Percentiles rank a stretch among this genome's conserved stretches.
Evolutionary conservation across 1,140 invertebrate genomes (phyloP).

Genomic region (Drosophila varians): DNA sequence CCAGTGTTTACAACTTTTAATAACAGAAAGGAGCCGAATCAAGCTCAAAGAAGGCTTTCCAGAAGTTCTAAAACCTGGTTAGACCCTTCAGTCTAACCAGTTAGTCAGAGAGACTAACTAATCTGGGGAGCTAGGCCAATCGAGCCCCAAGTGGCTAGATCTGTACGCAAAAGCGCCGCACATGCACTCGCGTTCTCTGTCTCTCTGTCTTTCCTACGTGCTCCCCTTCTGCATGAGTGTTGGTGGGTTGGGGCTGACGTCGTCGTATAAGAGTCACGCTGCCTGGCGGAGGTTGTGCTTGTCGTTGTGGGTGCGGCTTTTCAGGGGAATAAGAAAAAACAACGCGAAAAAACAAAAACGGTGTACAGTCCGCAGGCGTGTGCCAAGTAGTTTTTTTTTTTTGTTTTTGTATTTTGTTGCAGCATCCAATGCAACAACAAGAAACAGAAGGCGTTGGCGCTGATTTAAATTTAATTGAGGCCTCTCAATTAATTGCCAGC

Average conservation of each 20-base stretch:
- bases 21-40: neutral
- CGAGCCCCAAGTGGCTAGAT: neutral
- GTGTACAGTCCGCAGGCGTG: slow-evolving; percentile 69
- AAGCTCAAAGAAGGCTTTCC: no score
- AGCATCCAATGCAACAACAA: slow-evolving; percentile 12
- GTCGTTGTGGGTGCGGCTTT: slow-evolving; percentile 67
- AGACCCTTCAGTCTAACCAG: no score
- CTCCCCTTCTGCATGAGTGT: slow-evolving; percentile 4
- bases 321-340: slow-evolving; percentile 22
- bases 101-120: no score
- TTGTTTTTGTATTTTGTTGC: slow-evolving; percentile 28
- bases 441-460: slow-evolving; percentile 59
- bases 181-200: neutral
- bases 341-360: slow-evolving; percentile 18
- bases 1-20: slow-evolving; percentile 1
- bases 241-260: slow-evolving; percentile 53
- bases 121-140: neutral
- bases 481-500: slow-evolving; percentile 72
- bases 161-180: neutral
- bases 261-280: slow-evolving; percentile 66
- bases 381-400: slow-evolving; percentile 59
- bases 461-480: slow-evolving; percentile 75
- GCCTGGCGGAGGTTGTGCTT: slow-evolving; percentile 29
- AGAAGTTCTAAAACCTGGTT: no score
- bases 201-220: neutral